Conservation (phyloP, 1,140 invertebrate species). For the Plodia interpunctella region DNA sequence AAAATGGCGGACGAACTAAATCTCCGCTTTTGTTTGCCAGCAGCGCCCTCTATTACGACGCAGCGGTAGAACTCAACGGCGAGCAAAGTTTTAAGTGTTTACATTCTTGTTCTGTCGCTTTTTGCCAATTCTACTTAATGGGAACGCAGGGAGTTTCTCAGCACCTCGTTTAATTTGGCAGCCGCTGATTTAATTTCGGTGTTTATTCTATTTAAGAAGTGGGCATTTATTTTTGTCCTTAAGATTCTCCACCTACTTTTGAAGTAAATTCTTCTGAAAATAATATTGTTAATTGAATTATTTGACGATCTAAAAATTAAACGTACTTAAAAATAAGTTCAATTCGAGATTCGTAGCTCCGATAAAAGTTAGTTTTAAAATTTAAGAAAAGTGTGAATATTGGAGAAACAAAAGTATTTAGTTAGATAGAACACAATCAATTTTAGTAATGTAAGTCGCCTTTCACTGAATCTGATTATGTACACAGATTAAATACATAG, state of each 20-base stretch:
- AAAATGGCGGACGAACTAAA: conserved; percentile 46
- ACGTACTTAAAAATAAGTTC: too few species aligned
- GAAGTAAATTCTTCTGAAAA: too few species aligned
- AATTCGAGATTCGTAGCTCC: too few species aligned
- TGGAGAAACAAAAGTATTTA: too few species aligned
- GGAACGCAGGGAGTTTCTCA: conserved; percentile 44
- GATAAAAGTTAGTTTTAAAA: too few species aligned
- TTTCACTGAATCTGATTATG: too few species aligned
- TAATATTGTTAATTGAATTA: too few species aligned
- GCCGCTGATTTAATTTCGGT: conserved; percentile 36
- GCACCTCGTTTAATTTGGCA: conserved; percentile 51
- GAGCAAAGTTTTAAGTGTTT: conserved; percentile 69
- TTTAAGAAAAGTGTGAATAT: too few species aligned
- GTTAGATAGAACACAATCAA: too few species aligned
- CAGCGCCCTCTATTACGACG: conserved; percentile 46
- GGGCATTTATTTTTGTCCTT: not conserved
- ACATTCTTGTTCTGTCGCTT: conserved; percentile 64
- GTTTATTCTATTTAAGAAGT: conserved; percentile 35
- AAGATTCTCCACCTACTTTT: not conserved
- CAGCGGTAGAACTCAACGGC: conserved; percentile 35
- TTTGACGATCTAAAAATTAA: too few species aligned
- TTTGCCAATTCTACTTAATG: conserved; percentile 65
- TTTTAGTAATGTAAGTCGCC: too few species aligned
- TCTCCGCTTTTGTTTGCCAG: conserved; percentile 55
- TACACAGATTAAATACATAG: too few species aligned